Evolutionary conservation across 1,140 invertebrate genomes (phyloP).

Genomic region (Rhagoletis pomonella): DNA sequence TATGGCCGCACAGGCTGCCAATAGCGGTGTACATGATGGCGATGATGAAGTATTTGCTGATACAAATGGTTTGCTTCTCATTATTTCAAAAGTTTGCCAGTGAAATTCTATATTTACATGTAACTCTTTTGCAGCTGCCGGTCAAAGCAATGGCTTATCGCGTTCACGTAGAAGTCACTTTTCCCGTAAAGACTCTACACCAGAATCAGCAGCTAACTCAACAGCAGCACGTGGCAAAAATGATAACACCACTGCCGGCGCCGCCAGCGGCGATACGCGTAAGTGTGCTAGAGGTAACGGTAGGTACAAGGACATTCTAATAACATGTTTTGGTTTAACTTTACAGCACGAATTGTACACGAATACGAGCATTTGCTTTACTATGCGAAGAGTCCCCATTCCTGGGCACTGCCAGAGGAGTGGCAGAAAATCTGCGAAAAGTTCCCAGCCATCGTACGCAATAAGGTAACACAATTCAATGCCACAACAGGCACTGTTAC

Average conservation of each 20-base stretch:
- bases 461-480: conserved; percentile 69
- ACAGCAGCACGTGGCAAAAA: conserved; percentile 53
- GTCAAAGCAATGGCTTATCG: conserved; percentile 64
- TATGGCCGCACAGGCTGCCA: conserved; percentile 58
- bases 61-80: conserved; percentile 58
- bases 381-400: conserved; percentile 71
- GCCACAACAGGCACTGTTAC: conserved; percentile 17
- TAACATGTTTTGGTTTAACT: background rate
- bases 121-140: background rate
- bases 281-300: background rate
- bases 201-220: conserved; percentile 61
- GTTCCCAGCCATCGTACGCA: conserved; percentile 69
- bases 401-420: conserved; percentile 68
- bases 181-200: conserved; percentile 72
- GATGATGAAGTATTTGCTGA: conserved; percentile 72
- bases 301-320: background rate
- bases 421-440: conserved; percentile 70
- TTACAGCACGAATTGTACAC: conserved; percentile 67
- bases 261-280: conserved; percentile 52
- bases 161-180: conserved; percentile 73
- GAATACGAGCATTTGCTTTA: conserved; percentile 71
- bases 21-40: conserved; percentile 65
- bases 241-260: conserved; percentile 40
- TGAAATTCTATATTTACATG: background rate
- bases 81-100: background rate